These are phyloP conservation scores for Lymantria dispar DNA, from an alignment of 2,888 invertebrate species.

Conservation along the genomic window DNA sequence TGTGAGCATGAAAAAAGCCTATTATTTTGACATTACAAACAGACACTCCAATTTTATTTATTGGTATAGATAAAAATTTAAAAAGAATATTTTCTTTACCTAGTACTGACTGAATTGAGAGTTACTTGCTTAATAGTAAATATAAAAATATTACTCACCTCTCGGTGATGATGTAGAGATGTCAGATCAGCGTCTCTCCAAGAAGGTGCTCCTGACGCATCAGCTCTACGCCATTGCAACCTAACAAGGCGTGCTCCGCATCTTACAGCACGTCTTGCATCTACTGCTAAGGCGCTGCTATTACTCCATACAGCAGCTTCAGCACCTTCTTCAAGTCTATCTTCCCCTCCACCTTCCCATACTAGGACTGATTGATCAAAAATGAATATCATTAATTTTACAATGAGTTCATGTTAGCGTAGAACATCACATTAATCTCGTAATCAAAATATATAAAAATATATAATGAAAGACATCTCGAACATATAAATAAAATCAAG, in stretches of 20 bases:
- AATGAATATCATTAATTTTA: background rate
- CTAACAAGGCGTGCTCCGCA: conserved; percentile 72
- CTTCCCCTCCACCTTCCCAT: conserved; percentile 74
- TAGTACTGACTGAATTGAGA: no score
- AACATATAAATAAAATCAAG: no score
- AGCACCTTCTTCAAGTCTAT: conserved; percentile 54
- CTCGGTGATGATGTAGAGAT: conserved; percentile 69
- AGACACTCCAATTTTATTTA: no score
- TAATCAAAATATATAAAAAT: no score
- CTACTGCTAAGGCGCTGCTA: conserved; percentile 69
- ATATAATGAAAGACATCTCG: no score
- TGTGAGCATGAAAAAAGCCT: no score
- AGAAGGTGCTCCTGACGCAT: conserved; percentile 44
- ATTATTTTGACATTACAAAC: no score
- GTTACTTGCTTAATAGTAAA: background rate
- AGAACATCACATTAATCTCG: no score
- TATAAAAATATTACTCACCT: conserved; percentile 40
- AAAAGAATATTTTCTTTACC: no score
- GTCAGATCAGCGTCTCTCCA: conserved; percentile 77
- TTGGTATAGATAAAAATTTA: no score
- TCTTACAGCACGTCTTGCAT: conserved; percentile 69
- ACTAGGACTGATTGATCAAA: conserved; percentile 53
- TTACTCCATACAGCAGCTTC: conserved; percentile 78
- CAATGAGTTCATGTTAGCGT: background rate
- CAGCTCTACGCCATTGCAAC: conserved; percentile 71